Evolutionary conservation across 2,113 vertebrate genomes (phyloP).

Genomic region (Stomatorhinus ivindoensis): DNA sequence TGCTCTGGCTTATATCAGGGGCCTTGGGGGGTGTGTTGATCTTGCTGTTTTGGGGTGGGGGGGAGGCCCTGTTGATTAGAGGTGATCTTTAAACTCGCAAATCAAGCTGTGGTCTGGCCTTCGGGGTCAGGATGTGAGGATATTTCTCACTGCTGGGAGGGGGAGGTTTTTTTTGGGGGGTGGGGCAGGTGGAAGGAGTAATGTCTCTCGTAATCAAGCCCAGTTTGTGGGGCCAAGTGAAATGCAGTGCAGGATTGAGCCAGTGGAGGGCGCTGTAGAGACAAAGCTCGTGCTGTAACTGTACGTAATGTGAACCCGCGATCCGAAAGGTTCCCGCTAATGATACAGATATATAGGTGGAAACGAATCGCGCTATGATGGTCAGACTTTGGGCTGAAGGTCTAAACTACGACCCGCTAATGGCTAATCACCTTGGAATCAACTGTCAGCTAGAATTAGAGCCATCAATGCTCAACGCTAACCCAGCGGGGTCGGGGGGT

Average conservation of each 20-base stretch:
- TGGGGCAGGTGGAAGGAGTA: slow-evolving; percentile 15
- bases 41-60: slow-evolving; percentile 45
- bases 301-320: not conserved
- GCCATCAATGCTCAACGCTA: slow-evolving; percentile 35
- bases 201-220: slow-evolving; percentile 3
- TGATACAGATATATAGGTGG: slow-evolving; percentile 48
- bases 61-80: slow-evolving; percentile 56
- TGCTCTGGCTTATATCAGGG: slow-evolving; percentile 66
- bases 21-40: slow-evolving; percentile 63
- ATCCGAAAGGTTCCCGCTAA: slow-evolving; percentile 45
- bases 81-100: slow-evolving; percentile 59
- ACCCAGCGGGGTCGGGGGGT: slow-evolving; percentile 34
- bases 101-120: slow-evolving; percentile 51
- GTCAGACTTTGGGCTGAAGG: slow-evolving; percentile 46
- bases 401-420: slow-evolving; percentile 51
- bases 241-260: not conserved
- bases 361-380: slow-evolving; percentile 48
- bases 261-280: not conserved
- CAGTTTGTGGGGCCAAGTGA: not conserved
- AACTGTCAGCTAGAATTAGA: slow-evolving; percentile 55
- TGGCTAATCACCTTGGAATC: slow-evolving; percentile 53
- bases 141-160: slow-evolving; percentile 3
- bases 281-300: not conserved
- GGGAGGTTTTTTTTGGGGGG: not conserved
- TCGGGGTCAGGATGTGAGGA: slow-evolving; percentile 32